Conservation (phyloP, 2,113 vertebrate genomes). For the Leucosticte australis region DNA sequence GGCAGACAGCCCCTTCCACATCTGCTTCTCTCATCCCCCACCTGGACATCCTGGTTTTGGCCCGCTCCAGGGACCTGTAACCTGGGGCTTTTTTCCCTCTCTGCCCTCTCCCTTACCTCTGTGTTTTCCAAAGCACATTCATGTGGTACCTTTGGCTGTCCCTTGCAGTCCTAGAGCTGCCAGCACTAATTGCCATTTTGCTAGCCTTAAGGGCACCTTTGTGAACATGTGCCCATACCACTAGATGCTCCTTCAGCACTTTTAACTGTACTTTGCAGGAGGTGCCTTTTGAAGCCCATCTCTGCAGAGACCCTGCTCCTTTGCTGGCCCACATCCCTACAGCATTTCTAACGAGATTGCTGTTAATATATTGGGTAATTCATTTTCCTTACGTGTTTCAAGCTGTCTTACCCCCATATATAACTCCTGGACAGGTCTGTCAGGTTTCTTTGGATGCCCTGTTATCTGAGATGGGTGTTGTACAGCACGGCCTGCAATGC, state of each 20-base stretch:
- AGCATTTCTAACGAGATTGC: neutral
- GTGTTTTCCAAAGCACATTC: neutral
- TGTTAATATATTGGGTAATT: neutral
- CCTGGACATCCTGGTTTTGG: neutral
- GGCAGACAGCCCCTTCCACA: neutral
- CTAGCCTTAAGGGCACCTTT: neutral
- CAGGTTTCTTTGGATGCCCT: conserved; percentile 7
- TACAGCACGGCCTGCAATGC: neutral
- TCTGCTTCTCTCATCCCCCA: neutral
- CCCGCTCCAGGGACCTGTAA: neutral
- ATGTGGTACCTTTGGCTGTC: neutral
- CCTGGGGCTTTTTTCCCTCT: neutral
- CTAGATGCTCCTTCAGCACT: neutral
- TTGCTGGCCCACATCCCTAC: neutral
- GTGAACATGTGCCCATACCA: neutral
- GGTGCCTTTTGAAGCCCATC: neutral
- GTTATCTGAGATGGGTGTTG: conserved; percentile 35
- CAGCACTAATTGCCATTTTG: neutral
- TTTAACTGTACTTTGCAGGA: neutral
- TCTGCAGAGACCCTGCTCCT: neutral
- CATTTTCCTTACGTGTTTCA: neutral
- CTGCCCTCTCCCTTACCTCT: neutral
- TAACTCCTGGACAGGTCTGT: neutral
- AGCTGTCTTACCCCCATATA: conserved; percentile 1
- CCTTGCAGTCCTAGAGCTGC: neutral